Evolutionary conservation across 30 jellyfish, hydroid and myxozoan genomes (phyloP).

Genomic region (Turritopsis rubra): DNA sequence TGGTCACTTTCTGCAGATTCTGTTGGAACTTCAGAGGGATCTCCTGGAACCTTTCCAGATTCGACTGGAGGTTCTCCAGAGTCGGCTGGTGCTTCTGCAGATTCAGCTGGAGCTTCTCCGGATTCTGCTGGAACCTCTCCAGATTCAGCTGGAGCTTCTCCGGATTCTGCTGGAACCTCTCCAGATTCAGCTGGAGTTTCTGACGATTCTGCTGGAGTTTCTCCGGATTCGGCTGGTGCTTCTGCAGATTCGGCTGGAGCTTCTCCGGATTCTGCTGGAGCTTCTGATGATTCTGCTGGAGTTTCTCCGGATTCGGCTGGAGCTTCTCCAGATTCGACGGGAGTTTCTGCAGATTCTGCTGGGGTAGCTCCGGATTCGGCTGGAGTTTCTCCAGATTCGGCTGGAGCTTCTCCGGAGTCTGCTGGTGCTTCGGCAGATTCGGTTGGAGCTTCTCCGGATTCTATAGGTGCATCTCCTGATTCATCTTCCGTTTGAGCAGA

Average conservation of each 20-base stretch:
- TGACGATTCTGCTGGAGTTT: neutral
- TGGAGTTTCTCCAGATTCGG: neutral
- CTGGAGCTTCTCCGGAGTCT: neutral
- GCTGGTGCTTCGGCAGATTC: neutral
- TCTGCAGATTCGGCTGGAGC: neutral
- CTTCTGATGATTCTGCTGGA: neutral
- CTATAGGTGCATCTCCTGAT: neutral
- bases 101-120: neutral
- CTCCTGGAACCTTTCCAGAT: neutral
- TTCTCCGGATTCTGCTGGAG: neutral
- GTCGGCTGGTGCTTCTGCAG: neutral
- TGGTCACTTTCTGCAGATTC: neutral
- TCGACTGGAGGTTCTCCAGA: neutral
- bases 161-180: neutral
- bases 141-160: neutral
- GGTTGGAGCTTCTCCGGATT: neutral
- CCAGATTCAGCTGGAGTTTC: neutral
- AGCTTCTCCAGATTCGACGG: neutral
- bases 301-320: neutral
- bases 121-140: neutral
- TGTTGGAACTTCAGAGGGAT: neutral
- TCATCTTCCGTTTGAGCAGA: neutral
- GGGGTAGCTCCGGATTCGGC: constrained; percentile 4
- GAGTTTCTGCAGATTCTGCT: neutral
- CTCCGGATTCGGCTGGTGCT: neutral